Base-by-base conservation (phyloP, 2,888 invertebrate species). In the Argynnis bischoffii region DNA sequence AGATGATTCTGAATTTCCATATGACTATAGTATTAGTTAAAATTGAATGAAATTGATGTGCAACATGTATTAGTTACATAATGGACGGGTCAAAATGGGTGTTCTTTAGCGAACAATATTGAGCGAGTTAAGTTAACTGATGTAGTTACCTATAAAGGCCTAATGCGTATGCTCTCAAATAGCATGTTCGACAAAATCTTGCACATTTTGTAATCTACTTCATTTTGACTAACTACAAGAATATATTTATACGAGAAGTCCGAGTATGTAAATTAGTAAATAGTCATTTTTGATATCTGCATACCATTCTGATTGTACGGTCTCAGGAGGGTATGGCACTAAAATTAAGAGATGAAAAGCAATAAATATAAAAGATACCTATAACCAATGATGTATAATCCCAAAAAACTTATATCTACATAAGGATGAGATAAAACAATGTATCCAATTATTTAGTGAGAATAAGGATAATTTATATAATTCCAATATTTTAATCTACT, bases 71-170 rank as follows among this genome's bases (percentile, higher is more conserved):
- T 71, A 77, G 76, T 77, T 76, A 81, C 81, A 87, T 71, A 81
- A 82, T 89, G 90, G 87, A 88, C 88, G 86, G 87, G 88, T 80
- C 78, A 75, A 76, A 81, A 76, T 75, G 78, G 78, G 74, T 72
- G 60, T 70, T 69, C 60, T 68, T 72, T 72, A 74, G 72, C 73
- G 65, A 75, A 53, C 48, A 66, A 74, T 72, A 75, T 88, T 86
- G 86, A 88, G 86, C 86, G 85, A 87, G 84, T 78, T 59, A 70
- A 69, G 60, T 57, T 21, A 69, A 51, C 31, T 48, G 56, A 59
- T 16, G 21, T 59, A 57, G 47, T 8, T 15, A 57, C n/a, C 47
- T 57, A 47, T 6, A 35, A 57, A 57, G 15, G 56, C 41, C 5
- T n/a, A 46, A 50, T 51, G 64, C 73, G 71, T 69, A 66, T 54